These are phyloP conservation scores for Peromyscus eremicus DNA, from an alignment of 2,797 vertebrate genomes.

Conservation along the genomic window DNA sequence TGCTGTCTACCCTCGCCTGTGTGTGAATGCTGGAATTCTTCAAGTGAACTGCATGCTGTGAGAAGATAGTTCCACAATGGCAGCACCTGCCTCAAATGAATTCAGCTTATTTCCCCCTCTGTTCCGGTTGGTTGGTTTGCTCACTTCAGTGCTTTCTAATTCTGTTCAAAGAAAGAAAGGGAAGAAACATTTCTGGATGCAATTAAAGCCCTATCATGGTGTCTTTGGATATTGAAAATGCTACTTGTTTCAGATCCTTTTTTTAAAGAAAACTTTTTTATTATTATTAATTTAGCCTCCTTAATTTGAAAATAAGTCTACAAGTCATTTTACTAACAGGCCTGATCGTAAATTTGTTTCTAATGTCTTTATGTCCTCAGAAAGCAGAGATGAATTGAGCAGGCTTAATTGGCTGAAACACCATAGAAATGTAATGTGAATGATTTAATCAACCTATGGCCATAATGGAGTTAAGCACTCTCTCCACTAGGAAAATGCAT, in stretches of 20 bases:
- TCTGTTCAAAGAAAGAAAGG: slow-evolving; percentile 64
- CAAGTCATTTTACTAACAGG: slow-evolving; percentile 79
- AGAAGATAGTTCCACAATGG: slow-evolving; percentile 73
- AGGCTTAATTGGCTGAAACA: slow-evolving; percentile 85
- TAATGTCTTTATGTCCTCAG: slow-evolving; percentile 78
- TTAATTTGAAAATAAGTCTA: slow-evolving; percentile 71
- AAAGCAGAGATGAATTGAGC: slow-evolving; percentile 82
- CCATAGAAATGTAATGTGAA: slow-evolving; percentile 82
- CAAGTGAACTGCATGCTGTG: slow-evolving; percentile 76
- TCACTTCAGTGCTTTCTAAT: slow-evolving; percentile 74
- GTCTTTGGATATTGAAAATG: slow-evolving; percentile 38
- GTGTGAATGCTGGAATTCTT: slow-evolving; percentile 72
- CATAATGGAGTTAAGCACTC: slow-evolving; percentile 85
- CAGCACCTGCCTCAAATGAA: slow-evolving; percentile 79
- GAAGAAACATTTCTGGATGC: slow-evolving; percentile 65
- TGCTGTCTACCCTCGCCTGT: slow-evolving; percentile 79
- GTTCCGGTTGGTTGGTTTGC: slow-evolving; percentile 78
- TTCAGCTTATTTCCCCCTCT: slow-evolving; percentile 81
- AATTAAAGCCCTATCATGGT: slow-evolving; percentile 74
- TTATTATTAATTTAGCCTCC: slow-evolving; percentile 77
- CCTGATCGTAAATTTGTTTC: slow-evolving; percentile 77
- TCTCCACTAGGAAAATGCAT: slow-evolving; percentile 81
- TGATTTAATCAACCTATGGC: slow-evolving; percentile 85
- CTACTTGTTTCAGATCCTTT: slow-evolving; percentile 36
- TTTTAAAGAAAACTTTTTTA: slow-evolving; percentile 45